Base-by-base conservation (phyloP, 2,113 vertebrate genomes). In the Desmodus rotundus region DNA sequence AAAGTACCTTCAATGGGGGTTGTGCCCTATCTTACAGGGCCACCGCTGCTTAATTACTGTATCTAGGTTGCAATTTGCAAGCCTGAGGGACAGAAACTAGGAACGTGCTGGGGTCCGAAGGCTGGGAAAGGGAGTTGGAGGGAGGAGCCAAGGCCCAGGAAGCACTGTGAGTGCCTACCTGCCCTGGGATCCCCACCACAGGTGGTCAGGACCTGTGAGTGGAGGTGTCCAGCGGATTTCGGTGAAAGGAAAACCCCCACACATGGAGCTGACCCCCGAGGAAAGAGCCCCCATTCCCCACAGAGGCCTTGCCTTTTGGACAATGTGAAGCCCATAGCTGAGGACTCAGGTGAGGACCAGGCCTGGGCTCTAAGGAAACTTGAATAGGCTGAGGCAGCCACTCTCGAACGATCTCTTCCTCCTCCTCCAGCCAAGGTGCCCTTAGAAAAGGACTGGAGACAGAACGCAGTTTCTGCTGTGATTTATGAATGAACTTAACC, bases 221-320 rank as follows among this genome's bases (percentile, higher is more conserved):
- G 1, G 58, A 13, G 2, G 17, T 28, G 26, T 4, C 6, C 0
- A 0, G 14, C 28, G 22, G 14, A 14, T 8, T 33, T 43, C 5
- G 0, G 1, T 11, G 50, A 47, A 24, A 33, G 24, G 33, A 70
- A 45, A 77, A 8, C 13, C 3, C 31, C n/a, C 45, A 56, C 36
- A 45, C 0, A 26, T 7, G 9, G 24, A 50, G 73, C 45, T 45
- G 68, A n/a, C 36, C 56, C 73, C n/a, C 3, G 31, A 61, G 24
- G 10, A 65, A 65, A 28, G 43, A 28, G n/a, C 19, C 24, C 36
- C 43, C 9, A 20, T 5, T 0, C 24, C 56, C 65, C 65, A 31
- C 73, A 31, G 54, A 45, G 65, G 36, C 54, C 31, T 43, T 22
- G 17, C 7, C 28, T 8, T 14, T 47, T 8, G 22, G n/a, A 45